Evolutionary conservation across 2,888 invertebrate species (phyloP), one percentile per base, ranked within the genome.

Genomic region (Cheilosia pagana): DNA sequence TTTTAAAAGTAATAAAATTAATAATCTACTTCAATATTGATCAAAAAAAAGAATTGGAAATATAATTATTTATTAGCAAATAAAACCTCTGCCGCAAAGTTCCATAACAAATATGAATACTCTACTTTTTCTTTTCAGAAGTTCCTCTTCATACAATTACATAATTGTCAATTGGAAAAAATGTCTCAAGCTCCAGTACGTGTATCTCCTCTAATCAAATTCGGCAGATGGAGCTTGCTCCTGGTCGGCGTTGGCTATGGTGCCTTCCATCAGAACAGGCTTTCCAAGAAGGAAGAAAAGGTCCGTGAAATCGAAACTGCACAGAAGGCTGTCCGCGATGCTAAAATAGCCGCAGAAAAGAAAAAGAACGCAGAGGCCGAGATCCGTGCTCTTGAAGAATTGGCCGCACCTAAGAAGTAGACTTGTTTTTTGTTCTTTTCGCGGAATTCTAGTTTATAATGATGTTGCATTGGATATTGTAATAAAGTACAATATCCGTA

Each of bases 201-300:
- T 90, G 96, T 97, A 87, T 96, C 96, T 63, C 96, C 97, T 65
- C 92, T 96, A 74, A 97, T 97, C 90, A 95, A 95, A 94, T 96
- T 96, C 89, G 95, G 95, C 77, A 94, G 97, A 90, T 97, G 97
- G 96, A 95, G 95, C 72, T 93, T 97, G 89, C 93, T 97, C 3
- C 90, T 94, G 0, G 93, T 94, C 0, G 97, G 97, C 35, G 92
- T 97, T 86, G 89, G 94, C 0, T 97, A 96, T 88, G 97, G 97
- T 63, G 94, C 94, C 0, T 94, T 95, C 90, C 94, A 96, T 90
- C 95, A 96, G 87, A 94, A 90, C 90, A 93, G 95, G 67, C 92
- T 96, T 1, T 93, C 94, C 39, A 95, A 93, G 90, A 95, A 93
- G 89, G 96, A 96, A 89, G 91, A 91, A 3, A 94, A 93, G 78